Percentiles rank a stretch among this genome's conserved stretches.
phyloP scores from a whole-genome alignment of 2,888 invertebrate genomes.

The Embidobia sp. region DNA sequence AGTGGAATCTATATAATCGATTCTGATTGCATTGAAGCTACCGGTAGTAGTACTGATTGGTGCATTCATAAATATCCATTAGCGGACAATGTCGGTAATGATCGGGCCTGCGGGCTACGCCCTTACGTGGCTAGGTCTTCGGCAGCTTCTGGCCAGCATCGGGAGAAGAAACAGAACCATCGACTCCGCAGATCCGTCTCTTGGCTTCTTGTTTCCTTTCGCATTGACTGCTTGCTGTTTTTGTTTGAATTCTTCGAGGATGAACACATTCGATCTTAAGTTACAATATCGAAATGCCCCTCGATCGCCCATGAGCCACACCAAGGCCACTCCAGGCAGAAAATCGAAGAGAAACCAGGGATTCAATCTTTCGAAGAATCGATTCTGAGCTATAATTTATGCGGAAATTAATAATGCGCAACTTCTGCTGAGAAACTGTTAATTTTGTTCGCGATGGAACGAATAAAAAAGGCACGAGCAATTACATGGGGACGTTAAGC shows the following conservation, averaged over 20 bases:
- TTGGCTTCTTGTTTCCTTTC: conserved; percentile 59
- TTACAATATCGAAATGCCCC: conserved; percentile 72
- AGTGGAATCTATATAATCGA: conserved; percentile 80
- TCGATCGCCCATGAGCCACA: conserved; percentile 71
- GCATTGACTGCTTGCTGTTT: conserved; percentile 62
- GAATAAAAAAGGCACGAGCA: conserved; percentile 15
- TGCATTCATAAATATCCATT: conserved; percentile 82
- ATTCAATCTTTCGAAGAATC: conserved; percentile 61
- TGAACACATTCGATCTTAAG: conserved; percentile 77
- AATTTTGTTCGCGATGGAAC: conserved; percentile 34
- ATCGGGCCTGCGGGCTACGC: conserved; percentile 79
- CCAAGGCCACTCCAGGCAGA: conserved; percentile 57
- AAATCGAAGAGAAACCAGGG: conserved; percentile 54
- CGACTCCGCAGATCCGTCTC: conserved; percentile 61
- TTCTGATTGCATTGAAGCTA: conserved; percentile 81
- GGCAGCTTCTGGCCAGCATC: conserved; percentile 74
- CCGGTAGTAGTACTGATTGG: conserved; percentile 81
- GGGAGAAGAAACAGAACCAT: conserved; percentile 75
- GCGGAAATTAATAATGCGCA: conserved; percentile 57
- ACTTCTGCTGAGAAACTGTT: conserved; percentile 48
- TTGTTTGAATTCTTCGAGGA: conserved; percentile 77
- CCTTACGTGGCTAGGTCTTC: conserved; percentile 70
- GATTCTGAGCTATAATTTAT: conserved; percentile 57
- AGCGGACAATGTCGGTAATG: conserved; percentile 81
- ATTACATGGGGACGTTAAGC: conserved; percentile 25